Percentiles rank a stretch among this genome's conserved stretches.
These are phyloP conservation scores for Andrena minutula DNA, from an alignment of 2,888 invertebrate species.

Conservation along the genomic window DNA sequence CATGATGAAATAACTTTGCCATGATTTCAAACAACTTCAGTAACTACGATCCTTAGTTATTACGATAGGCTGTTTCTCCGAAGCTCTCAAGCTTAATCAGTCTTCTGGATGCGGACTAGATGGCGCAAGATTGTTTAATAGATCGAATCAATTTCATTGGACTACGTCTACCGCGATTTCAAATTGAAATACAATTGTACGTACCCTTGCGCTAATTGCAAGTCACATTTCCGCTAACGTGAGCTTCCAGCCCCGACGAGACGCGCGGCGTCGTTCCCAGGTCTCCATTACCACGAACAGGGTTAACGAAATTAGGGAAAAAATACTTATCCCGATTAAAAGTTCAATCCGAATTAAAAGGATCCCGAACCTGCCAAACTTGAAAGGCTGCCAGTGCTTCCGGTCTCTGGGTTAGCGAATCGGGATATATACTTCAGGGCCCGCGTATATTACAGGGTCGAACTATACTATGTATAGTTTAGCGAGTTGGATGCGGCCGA, in stretches of 20 bases:
- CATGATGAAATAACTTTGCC: not conserved
- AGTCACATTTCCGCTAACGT: not conserved
- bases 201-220: constrained; percentile 21
- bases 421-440: constrained; percentile 67
- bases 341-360: constrained; percentile 71
- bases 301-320: constrained; percentile 57
- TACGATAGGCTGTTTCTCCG: not conserved
- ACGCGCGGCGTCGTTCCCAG: not conserved
- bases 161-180: not conserved
- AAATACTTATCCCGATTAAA: constrained; percentile 53
- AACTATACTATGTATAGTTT: constrained; percentile 64
- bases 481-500: constrained; percentile 67
- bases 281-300: not conserved
- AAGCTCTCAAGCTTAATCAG: too few species aligned
- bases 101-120: too few species aligned
- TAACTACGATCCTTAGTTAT: not conserved
- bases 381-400: constrained; percentile 73
- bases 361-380: constrained; percentile 70
- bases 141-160: too few species aligned
- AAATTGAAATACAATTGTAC: not conserved
- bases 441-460: constrained; percentile 69
- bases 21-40: not conserved
- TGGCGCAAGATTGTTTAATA: too few species aligned
- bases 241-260: not conserved
- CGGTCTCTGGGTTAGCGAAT: constrained; percentile 75